phyloP scores from a whole-genome alignment of 2,113 vertebrate genomes.

The Stictonetta naevosa region DNA sequence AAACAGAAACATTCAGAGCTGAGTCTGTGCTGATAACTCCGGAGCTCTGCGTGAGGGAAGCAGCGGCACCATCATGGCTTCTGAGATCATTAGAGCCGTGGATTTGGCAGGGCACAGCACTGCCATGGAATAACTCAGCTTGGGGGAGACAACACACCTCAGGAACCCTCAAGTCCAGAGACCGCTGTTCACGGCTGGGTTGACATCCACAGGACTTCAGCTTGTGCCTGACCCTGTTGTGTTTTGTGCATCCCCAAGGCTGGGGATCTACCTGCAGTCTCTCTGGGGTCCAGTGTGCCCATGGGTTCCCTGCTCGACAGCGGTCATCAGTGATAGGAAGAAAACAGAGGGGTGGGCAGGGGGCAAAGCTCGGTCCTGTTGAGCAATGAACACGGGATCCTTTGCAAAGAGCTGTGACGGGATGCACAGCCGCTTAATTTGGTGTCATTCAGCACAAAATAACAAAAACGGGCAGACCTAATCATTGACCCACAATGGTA shows the following conservation, averaged over 20 bases:
- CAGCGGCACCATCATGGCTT: not conserved
- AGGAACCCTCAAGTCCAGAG: not conserved
- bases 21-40: too few relatives aligned
- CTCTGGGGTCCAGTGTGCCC: too few relatives aligned
- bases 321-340: not conserved
- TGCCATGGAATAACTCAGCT: not conserved
- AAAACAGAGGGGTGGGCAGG: not conserved
- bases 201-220: fast-evolving
- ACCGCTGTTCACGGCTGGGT: not conserved
- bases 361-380: not conserved
- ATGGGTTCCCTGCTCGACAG: not conserved
- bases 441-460: not conserved
- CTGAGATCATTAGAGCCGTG: not conserved
- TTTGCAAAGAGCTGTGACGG: not conserved
- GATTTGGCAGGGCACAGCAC: too few relatives aligned
- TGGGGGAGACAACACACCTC: not conserved
- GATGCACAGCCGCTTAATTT: not conserved
- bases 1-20: not conserved
- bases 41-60: not conserved
- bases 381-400: not conserved
- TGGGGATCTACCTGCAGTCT: not conserved
- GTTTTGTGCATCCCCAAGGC: not conserved
- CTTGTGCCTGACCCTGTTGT: not conserved
- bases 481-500: not conserved
- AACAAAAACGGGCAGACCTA: fast-evolving